Evolutionary conservation across 2,797 vertebrate genomes (phyloP).

Genomic region (Acanthurus leucopareius): DNA sequence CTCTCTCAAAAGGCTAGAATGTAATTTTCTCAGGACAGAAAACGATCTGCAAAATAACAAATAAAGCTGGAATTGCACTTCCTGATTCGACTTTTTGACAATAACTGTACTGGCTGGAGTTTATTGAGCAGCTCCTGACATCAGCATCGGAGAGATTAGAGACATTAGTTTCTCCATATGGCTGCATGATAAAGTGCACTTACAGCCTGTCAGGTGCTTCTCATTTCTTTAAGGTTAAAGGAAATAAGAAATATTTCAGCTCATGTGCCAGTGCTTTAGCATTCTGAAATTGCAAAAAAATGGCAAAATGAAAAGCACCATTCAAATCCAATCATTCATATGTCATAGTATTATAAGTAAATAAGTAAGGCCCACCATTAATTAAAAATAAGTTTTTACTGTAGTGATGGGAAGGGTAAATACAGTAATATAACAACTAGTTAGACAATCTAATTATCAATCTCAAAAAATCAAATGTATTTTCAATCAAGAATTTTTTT

Average conservation of each 20-base stretch:
- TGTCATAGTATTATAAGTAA: not conserved
- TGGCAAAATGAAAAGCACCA: not conserved
- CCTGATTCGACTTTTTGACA: not conserved
- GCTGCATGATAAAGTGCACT: slow-evolving; percentile 6
- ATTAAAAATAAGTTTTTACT: not conserved
- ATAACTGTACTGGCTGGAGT: slow-evolving; percentile 16
- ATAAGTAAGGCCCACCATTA: not conserved
- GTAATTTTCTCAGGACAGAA: slow-evolving; percentile 47
- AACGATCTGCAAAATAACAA: slow-evolving; percentile 54
- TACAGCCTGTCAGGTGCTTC: not conserved
- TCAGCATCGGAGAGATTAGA: not conserved
- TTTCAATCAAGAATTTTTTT: not conserved
- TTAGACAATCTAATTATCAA: slow-evolving; percentile 18
- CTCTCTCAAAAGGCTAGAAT: slow-evolving; percentile 44
- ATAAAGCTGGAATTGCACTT: slow-evolving; percentile 5
- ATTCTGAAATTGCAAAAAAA: not conserved
- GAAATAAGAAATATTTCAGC: not conserved
- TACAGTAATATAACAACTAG: slow-evolving; percentile 3
- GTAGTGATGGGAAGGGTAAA: slow-evolving; percentile 7
- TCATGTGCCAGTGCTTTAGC: slow-evolving; percentile 2
- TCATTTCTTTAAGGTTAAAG: not conserved
- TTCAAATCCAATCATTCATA: not conserved
- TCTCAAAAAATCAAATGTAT: slow-evolving; percentile 1
- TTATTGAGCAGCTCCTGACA: not conserved
- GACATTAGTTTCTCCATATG: not conserved